Evolutionary conservation across 2,888 invertebrate genomes (phyloP).

Genomic region (Leptothorax acervorum): DNA sequence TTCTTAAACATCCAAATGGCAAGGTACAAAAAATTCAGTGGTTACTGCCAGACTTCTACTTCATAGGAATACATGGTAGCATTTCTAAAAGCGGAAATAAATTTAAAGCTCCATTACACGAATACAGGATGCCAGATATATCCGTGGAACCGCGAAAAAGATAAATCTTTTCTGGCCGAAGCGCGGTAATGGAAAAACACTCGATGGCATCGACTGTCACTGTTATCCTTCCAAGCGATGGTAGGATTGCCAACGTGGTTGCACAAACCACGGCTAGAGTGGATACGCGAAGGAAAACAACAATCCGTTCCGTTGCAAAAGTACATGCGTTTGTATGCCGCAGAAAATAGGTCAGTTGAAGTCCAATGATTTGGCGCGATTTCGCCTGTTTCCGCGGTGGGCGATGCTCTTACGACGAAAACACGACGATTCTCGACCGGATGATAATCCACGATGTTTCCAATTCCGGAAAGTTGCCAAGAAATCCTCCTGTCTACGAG

Average conservation of each 20-base stretch:
- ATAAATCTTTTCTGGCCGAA: constrained; percentile 48
- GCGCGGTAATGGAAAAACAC: constrained; percentile 53
- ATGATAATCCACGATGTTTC: constrained; percentile 57
- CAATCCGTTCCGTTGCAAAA: constrained; percentile 68
- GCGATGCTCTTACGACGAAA: constrained; percentile 66
- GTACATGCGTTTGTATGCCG: constrained; percentile 64
- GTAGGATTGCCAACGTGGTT: constrained; percentile 36
- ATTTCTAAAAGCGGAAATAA: constrained; percentile 23
- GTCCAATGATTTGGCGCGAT: constrained; percentile 76
- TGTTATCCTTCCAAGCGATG: constrained; percentile 29
- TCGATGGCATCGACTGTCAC: constrained; percentile 40
- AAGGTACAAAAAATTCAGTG: constrained; percentile 30
- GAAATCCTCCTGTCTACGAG: constrained; percentile 1
- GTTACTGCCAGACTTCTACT: constrained; percentile 17
- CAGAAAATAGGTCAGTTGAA: constrained; percentile 76
- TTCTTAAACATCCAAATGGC: not conserved
- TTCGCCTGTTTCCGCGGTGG: constrained; percentile 71
- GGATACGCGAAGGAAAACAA: constrained; percentile 38
- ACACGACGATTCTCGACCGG: constrained; percentile 69
- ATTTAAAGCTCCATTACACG: constrained; percentile 46
- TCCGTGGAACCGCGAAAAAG: constrained; percentile 22
- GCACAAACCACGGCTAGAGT: constrained; percentile 5
- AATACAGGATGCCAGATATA: constrained; percentile 36
- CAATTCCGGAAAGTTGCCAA: constrained; percentile 54
- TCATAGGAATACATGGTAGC: constrained; percentile 23